These are phyloP conservation scores for Actinia equina DNA, from an alignment of 64 coral and sea anemone species.

Conservation along the genomic window DNA sequence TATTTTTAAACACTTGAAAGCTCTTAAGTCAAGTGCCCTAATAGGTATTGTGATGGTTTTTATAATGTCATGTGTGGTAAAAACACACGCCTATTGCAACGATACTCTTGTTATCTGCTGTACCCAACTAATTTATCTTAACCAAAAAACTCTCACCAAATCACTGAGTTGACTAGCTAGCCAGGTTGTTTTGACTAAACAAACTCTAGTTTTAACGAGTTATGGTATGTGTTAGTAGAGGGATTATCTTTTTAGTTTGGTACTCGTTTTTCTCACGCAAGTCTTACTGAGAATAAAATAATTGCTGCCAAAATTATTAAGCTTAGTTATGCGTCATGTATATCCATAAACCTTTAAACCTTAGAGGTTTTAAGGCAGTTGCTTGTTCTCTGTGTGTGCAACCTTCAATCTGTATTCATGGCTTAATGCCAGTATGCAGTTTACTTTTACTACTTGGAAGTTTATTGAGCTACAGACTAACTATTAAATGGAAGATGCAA, in stretches of 20 bases:
- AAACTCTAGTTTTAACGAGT: neutral
- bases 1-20: neutral
- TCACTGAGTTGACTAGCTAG: neutral
- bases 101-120: neutral
- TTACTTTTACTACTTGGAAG: too few species aligned
- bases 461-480: too few species aligned
- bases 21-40: neutral
- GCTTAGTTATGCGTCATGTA: too few species aligned
- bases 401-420: too few species aligned
- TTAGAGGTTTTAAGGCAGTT: too few species aligned
- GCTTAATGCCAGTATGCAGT: too few species aligned
- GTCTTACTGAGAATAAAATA: neutral
- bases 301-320: neutral
- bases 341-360: too few species aligned
- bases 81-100: neutral
- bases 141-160: neutral
- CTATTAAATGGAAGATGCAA: too few species aligned
- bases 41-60: neutral
- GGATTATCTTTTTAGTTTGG: slow-evolving; percentile 15
- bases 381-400: too few species aligned
- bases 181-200: neutral
- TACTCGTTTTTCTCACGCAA: neutral
- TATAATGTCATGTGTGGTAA: neutral
- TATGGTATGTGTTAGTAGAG: neutral
- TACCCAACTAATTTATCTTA: neutral